phyloP scores from a whole-genome alignment of 2,888 invertebrate genomes.

The Alloplasta piceator region DNA sequence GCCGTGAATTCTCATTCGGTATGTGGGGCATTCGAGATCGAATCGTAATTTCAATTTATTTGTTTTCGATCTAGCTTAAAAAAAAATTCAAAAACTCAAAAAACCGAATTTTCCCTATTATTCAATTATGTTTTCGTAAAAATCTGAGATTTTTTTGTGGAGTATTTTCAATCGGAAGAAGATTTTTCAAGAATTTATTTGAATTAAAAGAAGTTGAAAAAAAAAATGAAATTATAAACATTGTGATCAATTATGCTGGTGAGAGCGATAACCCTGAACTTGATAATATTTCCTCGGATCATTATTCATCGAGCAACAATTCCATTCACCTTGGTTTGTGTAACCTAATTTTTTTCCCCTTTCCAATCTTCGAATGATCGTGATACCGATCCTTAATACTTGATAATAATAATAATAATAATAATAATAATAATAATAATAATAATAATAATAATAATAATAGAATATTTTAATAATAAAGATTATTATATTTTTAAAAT shows the following conservation, averaged over 20 bases:
- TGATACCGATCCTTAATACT: not conserved
- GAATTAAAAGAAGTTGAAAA: too few species aligned
- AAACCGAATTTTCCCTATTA: too few species aligned
- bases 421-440: not conserved
- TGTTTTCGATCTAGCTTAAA: too few species aligned
- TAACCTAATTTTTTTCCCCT: conserved; percentile 21
- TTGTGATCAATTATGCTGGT: conserved; percentile 35
- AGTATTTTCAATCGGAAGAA: too few species aligned
- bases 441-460: not conserved
- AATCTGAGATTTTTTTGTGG: too few species aligned
- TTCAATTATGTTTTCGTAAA: too few species aligned
- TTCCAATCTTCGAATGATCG: not conserved
- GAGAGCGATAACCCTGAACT: conserved; percentile 58
- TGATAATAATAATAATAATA: not conserved
- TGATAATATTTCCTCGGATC: conserved; percentile 41
- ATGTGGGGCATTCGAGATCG: not conserved
- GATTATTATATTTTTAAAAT: too few species aligned
- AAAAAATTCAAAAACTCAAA: too few species aligned
- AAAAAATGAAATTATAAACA: conserved; percentile 13
- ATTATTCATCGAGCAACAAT: conserved; percentile 31
- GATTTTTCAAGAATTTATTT: too few species aligned
- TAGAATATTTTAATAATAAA: too few species aligned
- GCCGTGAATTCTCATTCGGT: conserved; percentile 42
- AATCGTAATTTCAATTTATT: too few species aligned
- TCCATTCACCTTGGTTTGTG: conserved; percentile 29